Evolutionary conservation across 2,888 invertebrate genomes (phyloP).

Genomic region (Drosophila birchii): DNA sequence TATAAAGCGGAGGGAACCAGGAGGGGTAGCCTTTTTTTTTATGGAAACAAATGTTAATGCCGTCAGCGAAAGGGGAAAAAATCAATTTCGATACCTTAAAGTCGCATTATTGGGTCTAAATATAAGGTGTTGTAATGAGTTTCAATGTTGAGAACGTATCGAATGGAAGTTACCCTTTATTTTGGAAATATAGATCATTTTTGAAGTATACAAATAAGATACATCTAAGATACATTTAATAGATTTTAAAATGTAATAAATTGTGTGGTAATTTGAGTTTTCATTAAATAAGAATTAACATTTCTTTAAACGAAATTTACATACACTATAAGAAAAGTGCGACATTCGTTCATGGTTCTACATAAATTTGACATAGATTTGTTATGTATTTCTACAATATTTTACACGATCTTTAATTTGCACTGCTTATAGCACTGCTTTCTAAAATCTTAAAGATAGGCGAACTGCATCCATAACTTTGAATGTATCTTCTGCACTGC

Average conservation of each 20-base stretch:
- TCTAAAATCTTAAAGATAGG: not conserved
- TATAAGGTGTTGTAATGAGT: slow-evolving; percentile 12
- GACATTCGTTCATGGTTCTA: not conserved
- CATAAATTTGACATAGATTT: not conserved
- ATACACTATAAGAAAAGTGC: not conserved
- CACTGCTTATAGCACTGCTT: not conserved
- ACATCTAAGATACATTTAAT: too few species aligned
- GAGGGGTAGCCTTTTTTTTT: slow-evolving; percentile 11
- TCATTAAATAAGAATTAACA: not conserved
- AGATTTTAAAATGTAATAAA: too few species aligned
- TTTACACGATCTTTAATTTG: not conserved
- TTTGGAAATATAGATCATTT: not conserved
- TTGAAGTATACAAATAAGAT: too few species aligned
- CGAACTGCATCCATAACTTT: not conserved
- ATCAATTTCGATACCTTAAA: slow-evolving; percentile 30
- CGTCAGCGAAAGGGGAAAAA: slow-evolving; percentile 9
- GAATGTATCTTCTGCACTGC: not conserved
- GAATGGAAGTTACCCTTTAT: not conserved
- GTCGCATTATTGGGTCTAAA: slow-evolving; percentile 29
- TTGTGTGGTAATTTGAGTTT: too few species aligned
- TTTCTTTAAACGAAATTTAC: not conserved
- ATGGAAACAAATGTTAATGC: slow-evolving; percentile 27
- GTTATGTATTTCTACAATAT: not conserved
- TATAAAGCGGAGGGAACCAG: slow-evolving; percentile 38
- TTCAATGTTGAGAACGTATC: not conserved